A percentile compares a stretch with the other conserved stretches of the same genome.
phyloP scores from a whole-genome alignment of 2,888 invertebrate species.

The Aricia artaxerxes region DNA sequence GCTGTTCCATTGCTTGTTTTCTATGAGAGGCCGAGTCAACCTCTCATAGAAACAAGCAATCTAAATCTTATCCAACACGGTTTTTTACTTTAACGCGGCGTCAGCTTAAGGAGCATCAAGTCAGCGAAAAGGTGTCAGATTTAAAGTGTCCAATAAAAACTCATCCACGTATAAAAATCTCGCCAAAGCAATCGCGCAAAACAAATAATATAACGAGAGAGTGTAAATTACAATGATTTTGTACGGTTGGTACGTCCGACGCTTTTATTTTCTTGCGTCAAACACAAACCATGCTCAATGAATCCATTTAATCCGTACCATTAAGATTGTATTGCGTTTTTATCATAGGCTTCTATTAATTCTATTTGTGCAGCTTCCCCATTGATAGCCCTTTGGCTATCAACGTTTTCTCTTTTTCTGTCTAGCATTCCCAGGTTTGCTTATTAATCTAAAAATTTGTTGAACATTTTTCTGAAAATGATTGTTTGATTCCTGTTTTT shows the following conservation, averaged over 20 bases:
- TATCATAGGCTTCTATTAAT: conserved; percentile 31
- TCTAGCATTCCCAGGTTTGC: conserved; percentile 29
- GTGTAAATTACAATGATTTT: conserved; percentile 28
- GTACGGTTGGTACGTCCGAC: conserved; percentile 11
- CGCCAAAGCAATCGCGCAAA: conserved; percentile 16
- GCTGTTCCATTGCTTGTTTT: too few relatives aligned
- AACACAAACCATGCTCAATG: conserved; percentile 19
- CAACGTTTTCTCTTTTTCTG: conserved; percentile 26
- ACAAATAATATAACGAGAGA: conserved; percentile 26
- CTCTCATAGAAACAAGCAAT: too few relatives aligned
- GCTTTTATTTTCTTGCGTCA: conserved; percentile 29
- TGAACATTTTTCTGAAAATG: conserved; percentile 29
- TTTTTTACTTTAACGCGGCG: too few relatives aligned
- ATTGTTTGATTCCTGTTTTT: conserved; percentile 25
- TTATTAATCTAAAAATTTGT: conserved; percentile 31
- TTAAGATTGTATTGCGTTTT: conserved; percentile 29
- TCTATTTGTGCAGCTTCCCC: conserved; percentile 27
- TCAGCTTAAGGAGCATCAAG: too few relatives aligned
- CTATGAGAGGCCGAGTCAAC: too few relatives aligned
- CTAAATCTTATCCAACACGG: too few relatives aligned
- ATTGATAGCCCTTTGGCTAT: conserved; percentile 29
- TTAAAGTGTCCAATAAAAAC: not conserved
- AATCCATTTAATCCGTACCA: conserved; percentile 29
- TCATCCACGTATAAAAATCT: not conserved
- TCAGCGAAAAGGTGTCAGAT: not conserved